phyloP scores from a whole-genome alignment of 2,113 vertebrate genomes.

The Ranitomeya variabilis region DNA sequence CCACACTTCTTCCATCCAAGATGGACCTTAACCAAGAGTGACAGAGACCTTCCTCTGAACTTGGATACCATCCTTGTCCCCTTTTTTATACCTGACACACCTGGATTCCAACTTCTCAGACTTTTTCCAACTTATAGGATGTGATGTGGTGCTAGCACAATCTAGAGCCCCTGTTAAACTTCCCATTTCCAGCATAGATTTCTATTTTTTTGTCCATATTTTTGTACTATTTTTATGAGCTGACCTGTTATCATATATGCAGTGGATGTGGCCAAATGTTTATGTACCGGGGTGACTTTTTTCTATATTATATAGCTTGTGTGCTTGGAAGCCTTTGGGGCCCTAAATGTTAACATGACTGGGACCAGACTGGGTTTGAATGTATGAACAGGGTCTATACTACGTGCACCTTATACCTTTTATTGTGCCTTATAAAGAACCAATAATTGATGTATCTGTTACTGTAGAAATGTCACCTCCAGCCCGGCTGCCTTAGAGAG shows the following conservation, averaged over 20 bases:
- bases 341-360: neutral
- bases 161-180: neutral
- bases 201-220: conserved; percentile 26
- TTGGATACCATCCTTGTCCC: conserved; percentile 14
- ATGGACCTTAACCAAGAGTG: conserved; percentile 20
- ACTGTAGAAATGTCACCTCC: neutral
- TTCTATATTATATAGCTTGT: neutral
- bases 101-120: neutral
- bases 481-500: neutral
- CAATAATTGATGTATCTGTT: conserved; percentile 5
- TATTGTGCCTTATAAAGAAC: conserved; percentile 5
- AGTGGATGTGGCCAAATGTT: conserved; percentile 10
- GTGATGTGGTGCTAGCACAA: conserved; percentile 18
- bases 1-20: neutral
- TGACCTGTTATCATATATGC: neutral
- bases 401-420: conserved; percentile 18
- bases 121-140: neutral
- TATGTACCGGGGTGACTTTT: neutral
- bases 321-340: neutral
- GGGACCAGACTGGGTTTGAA: neutral
- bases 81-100: conserved; percentile 7
- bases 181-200: conserved; percentile 6
- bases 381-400: conserved; percentile 24
- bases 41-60: conserved; percentile 15
- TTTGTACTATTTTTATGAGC: neutral